Conservation (phyloP, 2,888 invertebrate genomes). For the Campoletis raptor region DNA sequence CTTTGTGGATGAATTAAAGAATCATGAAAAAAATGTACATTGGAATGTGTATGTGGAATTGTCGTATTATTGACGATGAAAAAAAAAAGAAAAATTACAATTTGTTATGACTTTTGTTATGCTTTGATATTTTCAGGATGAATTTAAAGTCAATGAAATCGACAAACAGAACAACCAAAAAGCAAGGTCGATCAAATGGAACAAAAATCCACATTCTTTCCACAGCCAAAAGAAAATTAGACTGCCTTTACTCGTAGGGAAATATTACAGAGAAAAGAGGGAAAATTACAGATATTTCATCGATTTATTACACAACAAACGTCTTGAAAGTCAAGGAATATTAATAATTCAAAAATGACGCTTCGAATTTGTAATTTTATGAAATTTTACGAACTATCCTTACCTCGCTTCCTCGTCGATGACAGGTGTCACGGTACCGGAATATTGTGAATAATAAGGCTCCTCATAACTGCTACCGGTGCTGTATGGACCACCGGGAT, state of each 20-base stretch:
- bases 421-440: conserved; percentile 93
- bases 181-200: conserved; percentile 18
- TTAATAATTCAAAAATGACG: neutral
- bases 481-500: conserved; percentile 83
- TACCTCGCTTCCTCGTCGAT: conserved; percentile 96
- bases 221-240: conserved; percentile 26
- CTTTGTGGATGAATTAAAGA: neutral
- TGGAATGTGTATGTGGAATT: neutral
- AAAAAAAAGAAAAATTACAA: conserved; percentile 4
- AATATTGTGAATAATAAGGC: conserved; percentile 94
- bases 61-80: neutral
- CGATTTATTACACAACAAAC: conserved; percentile 25
- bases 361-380: neutral
- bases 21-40: neutral
- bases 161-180: conserved; percentile 5
- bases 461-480: conserved; percentile 92
- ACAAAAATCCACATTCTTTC: conserved; percentile 8
- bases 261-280: neutral
- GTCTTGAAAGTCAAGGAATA: neutral
- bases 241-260: conserved; percentile 9
- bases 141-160: neutral
- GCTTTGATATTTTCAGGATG: neutral
- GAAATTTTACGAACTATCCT: conserved; percentile 69
- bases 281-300: neutral
- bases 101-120: neutral